phyloP scores from a whole-genome alignment of 2,888 invertebrate genomes.

The Phyllotreta striolata region DNA sequence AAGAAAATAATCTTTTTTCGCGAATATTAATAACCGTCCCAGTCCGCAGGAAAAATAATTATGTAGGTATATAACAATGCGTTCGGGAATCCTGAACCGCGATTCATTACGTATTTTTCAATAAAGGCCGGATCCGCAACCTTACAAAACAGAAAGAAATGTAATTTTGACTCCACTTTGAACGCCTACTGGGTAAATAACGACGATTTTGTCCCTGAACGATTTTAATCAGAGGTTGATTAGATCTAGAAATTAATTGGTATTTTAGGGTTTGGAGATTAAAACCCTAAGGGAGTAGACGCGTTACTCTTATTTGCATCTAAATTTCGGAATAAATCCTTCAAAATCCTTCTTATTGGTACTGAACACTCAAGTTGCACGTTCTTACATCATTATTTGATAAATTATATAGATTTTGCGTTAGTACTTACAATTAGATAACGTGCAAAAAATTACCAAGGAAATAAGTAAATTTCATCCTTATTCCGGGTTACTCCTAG shows the following conservation, averaged over 20 bases:
- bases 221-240: conserved; percentile 33
- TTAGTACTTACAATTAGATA: too few relatives aligned
- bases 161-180: conserved; percentile 6
- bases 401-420: too few relatives aligned
- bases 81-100: too few relatives aligned
- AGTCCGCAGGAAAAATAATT: not conserved
- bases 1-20: too few relatives aligned
- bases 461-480: conserved; percentile 20
- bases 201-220: conserved; percentile 28
- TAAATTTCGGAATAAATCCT: conserved; percentile 21
- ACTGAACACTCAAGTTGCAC: too few relatives aligned
- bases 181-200: conserved; percentile 15
- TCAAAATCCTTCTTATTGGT: not conserved
- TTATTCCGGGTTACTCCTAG: conserved; percentile 8
- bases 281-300: conserved; percentile 15
- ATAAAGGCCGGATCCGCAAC: too few relatives aligned
- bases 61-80: not conserved
- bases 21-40: too few relatives aligned
- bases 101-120: too few relatives aligned
- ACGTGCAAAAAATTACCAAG: conserved; percentile 8
- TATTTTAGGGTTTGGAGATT: conserved; percentile 24
- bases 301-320: conserved; percentile 20
- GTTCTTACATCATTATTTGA: too few relatives aligned
- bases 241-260: conserved; percentile 31
- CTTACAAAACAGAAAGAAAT: conserved; percentile 4